Base-by-base conservation (phyloP, 2,113 vertebrate species). In the Perca fluviatilis region DNA sequence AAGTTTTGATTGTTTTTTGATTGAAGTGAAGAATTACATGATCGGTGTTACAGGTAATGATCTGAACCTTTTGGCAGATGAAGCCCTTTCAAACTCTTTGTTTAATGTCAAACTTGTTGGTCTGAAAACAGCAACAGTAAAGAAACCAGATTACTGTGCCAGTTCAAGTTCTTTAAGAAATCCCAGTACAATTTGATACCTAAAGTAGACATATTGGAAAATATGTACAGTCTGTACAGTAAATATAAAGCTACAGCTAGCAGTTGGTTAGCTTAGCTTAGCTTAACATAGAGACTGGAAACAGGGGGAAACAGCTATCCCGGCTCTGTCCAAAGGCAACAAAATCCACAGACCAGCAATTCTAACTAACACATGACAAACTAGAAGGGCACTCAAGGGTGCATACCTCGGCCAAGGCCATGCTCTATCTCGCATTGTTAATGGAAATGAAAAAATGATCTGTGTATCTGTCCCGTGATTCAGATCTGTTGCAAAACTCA, bases 71-170 rank as follows among this genome's bases (percentile, higher is more conserved):
- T 56, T 25, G 60, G 51, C 15, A 21, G 15, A 27, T 27, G 14
- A 78, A 4, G 10, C 50, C 62, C 11, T 54, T 43, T 25, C 2
- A 30, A 15, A 40, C 58, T 11, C 5, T 46, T 36, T 51, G 30
- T 62, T 74, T 23, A 43, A 43, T 18, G 23, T 72, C 69, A 46
- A 72, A 75, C 58, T 25, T 18, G 72, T 18, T 40, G 30, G 30
- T 56, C 46, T 33, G 53, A 25, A 64, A 63, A 43, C 53, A 49
- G 50, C 50, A 36, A 30, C 30, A 61, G 51, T 15, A 23, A 49
- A 72, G 50, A 49, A 49, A 58, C 12, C 57, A 33, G 21, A 40
- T 21, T 9, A 8, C 12, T 4, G 16, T 50, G 27, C 19, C 36
- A 27, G 62, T 21, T 40, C 12, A 13, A 40, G 16, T 21, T 16